phyloP scores from a whole-genome alignment of 2,888 invertebrate species.

The Lasioglossum marginatum region DNA sequence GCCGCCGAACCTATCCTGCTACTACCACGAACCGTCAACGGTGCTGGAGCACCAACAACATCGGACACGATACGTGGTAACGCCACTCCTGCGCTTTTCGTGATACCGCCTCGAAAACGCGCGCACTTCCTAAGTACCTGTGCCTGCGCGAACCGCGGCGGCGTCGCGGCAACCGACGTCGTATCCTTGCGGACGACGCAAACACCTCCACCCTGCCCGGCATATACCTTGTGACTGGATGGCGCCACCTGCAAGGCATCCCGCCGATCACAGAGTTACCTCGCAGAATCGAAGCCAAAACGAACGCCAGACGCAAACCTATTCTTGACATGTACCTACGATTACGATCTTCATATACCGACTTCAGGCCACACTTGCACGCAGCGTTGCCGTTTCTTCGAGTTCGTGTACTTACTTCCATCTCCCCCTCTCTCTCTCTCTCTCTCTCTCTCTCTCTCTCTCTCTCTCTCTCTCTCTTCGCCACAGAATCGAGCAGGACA shows the following conservation, averaged over 20 bases:
- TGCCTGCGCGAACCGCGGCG: slow-evolving; percentile 65
- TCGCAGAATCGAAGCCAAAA: background rate
- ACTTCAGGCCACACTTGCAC: background rate
- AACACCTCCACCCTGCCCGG: slow-evolving; percentile 66
- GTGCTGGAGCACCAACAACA: slow-evolving; percentile 30
- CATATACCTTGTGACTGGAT: slow-evolving; percentile 70
- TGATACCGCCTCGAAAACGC: slow-evolving; percentile 59
- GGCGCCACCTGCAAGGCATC: slow-evolving; percentile 74
- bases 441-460: background rate
- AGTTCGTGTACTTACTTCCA: no score
- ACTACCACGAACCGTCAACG: slow-evolving; percentile 25
- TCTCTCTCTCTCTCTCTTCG: background rate
- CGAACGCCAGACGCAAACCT: background rate
- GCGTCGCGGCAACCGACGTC: slow-evolving; percentile 67
- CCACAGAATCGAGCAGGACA: background rate
- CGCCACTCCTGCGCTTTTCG: slow-evolving; percentile 65
- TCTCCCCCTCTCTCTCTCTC: background rate
- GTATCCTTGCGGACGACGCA: slow-evolving; percentile 67
- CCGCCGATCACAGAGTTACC: background rate
- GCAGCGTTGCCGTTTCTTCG: background rate
- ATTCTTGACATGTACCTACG: background rate
- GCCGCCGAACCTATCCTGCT: slow-evolving; percentile 34
- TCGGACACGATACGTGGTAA: slow-evolving; percentile 48
- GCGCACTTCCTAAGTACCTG: slow-evolving; percentile 63
- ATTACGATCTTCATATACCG: background rate